Conservation (phyloP, 2,113 vertebrate species). For the Odontesthes bonariensis region DNA sequence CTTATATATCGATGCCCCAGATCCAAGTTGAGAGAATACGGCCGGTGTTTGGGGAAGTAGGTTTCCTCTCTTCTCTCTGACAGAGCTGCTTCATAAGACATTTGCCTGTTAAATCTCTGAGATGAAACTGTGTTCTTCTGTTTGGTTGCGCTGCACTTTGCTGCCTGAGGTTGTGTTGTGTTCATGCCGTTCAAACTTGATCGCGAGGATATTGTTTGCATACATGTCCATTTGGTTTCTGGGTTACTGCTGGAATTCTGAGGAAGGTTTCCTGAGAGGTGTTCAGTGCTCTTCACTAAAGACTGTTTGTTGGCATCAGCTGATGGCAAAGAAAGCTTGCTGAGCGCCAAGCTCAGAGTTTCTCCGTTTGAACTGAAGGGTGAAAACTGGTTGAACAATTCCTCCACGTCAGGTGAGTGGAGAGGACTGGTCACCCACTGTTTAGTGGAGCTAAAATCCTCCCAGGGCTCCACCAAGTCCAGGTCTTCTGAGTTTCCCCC, state of each 20-base stretch:
- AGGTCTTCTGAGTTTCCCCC: conserved; percentile 84
- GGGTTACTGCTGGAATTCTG: conserved; percentile 48
- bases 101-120: conserved; percentile 77
- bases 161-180: conserved; percentile 49
- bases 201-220: conserved; percentile 42
- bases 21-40: conserved; percentile 83
- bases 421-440: conserved; percentile 98
- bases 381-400: conserved; percentile 77
- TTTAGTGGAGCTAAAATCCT: conserved; percentile 85
- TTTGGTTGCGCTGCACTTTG: conserved; percentile 62
- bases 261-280: conserved; percentile 41
- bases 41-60: conserved; percentile 70
- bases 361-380: conserved; percentile 41
- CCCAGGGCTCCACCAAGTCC: conserved; percentile 94
- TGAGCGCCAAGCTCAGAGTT: conserved; percentile 38
- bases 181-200: conserved; percentile 31
- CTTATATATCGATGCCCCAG: conserved; percentile 77
- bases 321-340: conserved; percentile 35
- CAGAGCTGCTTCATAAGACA: conserved; percentile 73
- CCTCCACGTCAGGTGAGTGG: conserved; percentile 91
- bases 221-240: conserved; percentile 50
- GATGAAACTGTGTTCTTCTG: conserved; percentile 68
- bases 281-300: conserved; percentile 30
- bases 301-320: conserved; percentile 24
- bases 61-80: conserved; percentile 73